Conservation (phyloP, 1,140 invertebrate species). For the Pachypsylla venusta region DNA sequence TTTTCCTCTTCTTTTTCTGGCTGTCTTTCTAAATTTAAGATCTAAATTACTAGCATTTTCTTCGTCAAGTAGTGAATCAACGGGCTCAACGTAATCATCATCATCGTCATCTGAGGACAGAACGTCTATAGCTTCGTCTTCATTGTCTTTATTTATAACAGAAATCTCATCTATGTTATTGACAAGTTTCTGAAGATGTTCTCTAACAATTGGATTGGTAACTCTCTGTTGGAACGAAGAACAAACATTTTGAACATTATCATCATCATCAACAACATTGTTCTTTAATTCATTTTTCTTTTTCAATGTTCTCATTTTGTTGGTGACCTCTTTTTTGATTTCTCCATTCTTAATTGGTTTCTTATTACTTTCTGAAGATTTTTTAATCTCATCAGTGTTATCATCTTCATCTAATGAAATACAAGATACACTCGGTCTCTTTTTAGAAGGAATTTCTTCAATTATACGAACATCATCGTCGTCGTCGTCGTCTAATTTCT, state of each 20-base stretch:
- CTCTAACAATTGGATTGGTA: neutral
- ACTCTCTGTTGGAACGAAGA: neutral
- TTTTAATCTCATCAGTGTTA: neutral
- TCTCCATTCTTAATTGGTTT: neutral
- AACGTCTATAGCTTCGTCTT: neutral
- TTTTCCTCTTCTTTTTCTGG: neutral
- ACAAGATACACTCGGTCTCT: neutral
- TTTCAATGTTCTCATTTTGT: neutral
- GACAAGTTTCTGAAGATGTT: neutral
- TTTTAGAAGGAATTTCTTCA: neutral
- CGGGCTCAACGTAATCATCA: no score
- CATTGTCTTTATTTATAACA: neutral
- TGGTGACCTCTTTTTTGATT: neutral
- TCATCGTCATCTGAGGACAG: slow-evolving; percentile 2
- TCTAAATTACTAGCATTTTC: neutral
- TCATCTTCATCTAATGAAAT: neutral
- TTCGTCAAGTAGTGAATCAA: neutral
- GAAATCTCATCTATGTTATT: neutral
- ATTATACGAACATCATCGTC: neutral
- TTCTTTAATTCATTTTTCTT: neutral
- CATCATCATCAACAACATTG: neutral
- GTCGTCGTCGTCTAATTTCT: no score
- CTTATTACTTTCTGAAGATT: neutral
- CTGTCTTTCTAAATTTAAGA: neutral
- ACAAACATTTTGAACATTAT: slow-evolving; percentile 5